A percentile compares a stretch with the other conserved stretches of the same genome.
Evolutionary conservation across 2,888 invertebrate species (phyloP).

Genomic region (Podabrus alpinus): DNA sequence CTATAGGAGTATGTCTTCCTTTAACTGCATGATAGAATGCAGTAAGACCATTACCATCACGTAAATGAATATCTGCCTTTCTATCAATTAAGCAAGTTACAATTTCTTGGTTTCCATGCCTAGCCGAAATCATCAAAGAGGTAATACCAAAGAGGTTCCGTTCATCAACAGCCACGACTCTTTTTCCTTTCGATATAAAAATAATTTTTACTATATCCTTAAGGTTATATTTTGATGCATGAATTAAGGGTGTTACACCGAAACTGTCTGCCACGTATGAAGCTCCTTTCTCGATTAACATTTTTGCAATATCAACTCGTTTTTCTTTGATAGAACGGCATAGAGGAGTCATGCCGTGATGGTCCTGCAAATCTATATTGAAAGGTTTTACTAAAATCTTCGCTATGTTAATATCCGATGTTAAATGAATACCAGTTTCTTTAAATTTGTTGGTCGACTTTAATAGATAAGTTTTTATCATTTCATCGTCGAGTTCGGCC

Average conservation of each 20-base stretch:
- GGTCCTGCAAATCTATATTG: slow-evolving; percentile 9
- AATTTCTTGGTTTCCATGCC: slow-evolving; percentile 9
- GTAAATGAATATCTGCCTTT: slow-evolving; percentile 2
- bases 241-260: slow-evolving; percentile 2
- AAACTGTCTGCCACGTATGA: neutral
- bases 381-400: slow-evolving; percentile 5
- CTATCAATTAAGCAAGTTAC: slow-evolving; percentile 10
- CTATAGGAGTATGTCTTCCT: neutral
- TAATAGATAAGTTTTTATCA: slow-evolving; percentile 6
- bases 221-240: slow-evolving; percentile 14
- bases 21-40: slow-evolving; percentile 15
- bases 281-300: slow-evolving; percentile 12
- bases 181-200: neutral
- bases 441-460: slow-evolving; percentile 5
- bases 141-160: slow-evolving; percentile 4
- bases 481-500: neutral
- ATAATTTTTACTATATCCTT: slow-evolving; percentile 1
- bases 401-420: neutral
- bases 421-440: slow-evolving; percentile 21
- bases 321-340: slow-evolving; percentile 8
- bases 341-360: slow-evolving; percentile 24
- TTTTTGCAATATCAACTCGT: slow-evolving; percentile 4
- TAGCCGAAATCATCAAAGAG: slow-evolving; percentile 13
- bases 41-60: slow-evolving; percentile 15
- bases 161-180: neutral